A percentile compares a stretch with the other conserved stretches of the same genome.
phyloP scores from a whole-genome alignment of 2,113 vertebrate species.

The Edolisoma coerulescens region DNA sequence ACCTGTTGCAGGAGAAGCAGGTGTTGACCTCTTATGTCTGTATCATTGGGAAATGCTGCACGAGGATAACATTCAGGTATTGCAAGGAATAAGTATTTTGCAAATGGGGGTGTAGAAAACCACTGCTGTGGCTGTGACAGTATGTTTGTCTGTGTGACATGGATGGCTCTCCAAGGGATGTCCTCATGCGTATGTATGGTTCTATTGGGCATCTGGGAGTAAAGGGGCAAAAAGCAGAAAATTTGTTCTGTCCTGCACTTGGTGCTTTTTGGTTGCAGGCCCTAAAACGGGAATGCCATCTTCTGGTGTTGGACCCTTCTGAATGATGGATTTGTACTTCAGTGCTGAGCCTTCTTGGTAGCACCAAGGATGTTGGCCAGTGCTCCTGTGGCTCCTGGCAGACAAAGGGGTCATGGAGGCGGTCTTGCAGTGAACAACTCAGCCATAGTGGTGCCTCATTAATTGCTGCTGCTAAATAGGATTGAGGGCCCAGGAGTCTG shows the following conservation, averaged over 20 bases:
- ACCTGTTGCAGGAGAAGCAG: background rate
- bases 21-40: background rate
- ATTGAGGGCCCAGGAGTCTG: background rate
- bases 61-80: background rate
- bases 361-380: background rate
- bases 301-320: background rate
- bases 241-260: background rate
- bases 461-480: background rate
- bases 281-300: background rate
- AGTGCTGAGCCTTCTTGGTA: background rate
- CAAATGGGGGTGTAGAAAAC: background rate
- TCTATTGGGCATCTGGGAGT: background rate
- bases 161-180: background rate
- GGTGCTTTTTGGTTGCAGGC: background rate
- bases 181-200: fast-evolving
- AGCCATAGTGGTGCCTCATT: background rate
- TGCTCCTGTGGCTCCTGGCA: background rate
- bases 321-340: background rate
- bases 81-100: background rate
- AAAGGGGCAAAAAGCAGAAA: background rate
- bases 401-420: background rate
- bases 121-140: background rate
- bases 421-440: background rate
- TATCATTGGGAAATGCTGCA: background rate
- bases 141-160: background rate